phyloP scores from a whole-genome alignment of 2,113 vertebrate genomes.

The Aspiorhynchus laticeps region DNA sequence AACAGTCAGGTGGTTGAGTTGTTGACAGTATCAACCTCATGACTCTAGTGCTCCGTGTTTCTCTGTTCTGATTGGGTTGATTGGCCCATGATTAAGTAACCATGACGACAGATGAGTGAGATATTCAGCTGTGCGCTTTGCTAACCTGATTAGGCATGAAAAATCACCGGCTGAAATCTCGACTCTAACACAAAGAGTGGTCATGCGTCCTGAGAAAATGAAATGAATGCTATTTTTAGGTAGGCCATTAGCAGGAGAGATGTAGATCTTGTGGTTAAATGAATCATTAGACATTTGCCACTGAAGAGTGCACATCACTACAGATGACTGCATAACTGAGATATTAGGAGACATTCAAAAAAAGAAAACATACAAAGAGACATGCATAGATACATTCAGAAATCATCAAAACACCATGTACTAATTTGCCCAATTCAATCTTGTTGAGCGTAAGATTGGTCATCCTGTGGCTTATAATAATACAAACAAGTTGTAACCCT shows the following conservation, averaged over 20 bases:
- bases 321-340: neutral
- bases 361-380: neutral
- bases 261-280: neutral
- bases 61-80: conserved; percentile 15
- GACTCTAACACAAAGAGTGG: neutral
- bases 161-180: neutral
- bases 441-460: neutral
- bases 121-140: conserved; percentile 25
- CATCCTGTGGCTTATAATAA: neutral
- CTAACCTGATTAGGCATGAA: conserved; percentile 27
- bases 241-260: neutral
- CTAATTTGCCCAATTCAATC: neutral
- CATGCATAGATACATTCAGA: neutral
- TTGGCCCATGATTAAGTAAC: conserved; percentile 27
- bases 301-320: neutral
- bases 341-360: neutral
- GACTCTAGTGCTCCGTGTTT: neutral
- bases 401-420: neutral
- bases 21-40: conserved; percentile 14
- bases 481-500: neutral
- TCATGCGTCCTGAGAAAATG: conserved; percentile 13
- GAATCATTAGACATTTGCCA: conserved; percentile 8
- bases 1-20: neutral
- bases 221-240: conserved; percentile 35
- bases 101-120: conserved; percentile 9